Evolutionary conservation across 2,113 vertebrate genomes (phyloP).

Genomic region (Taxidea taxus): DNA sequence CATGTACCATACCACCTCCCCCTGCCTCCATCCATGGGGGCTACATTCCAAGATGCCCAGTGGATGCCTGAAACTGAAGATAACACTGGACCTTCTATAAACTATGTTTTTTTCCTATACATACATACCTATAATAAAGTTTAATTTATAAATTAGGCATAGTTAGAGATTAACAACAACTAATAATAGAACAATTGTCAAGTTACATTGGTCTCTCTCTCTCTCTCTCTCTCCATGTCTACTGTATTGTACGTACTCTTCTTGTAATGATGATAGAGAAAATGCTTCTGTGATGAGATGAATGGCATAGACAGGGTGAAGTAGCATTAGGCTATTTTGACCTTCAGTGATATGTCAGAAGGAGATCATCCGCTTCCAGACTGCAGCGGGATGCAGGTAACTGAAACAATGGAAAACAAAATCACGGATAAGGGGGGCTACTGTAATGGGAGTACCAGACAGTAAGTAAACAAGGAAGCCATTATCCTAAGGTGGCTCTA

Average conservation of each 20-base stretch:
- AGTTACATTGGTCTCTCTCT: neutral
- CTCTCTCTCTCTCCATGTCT: neutral
- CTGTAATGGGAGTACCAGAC: neutral
- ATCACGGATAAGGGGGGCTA: neutral
- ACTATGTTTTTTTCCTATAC: neutral
- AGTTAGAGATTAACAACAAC: neutral
- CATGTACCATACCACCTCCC: neutral
- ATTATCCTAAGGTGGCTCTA: neutral
- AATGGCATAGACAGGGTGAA: fast-evolving
- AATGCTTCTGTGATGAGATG: neutral
- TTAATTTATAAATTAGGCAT: neutral
- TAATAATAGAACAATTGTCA: neutral
- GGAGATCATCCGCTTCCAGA: neutral
- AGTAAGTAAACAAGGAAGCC: neutral
- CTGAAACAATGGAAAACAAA: neutral
- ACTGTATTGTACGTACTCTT: neutral
- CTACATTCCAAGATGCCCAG: neutral
- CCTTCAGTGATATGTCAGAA: neutral
- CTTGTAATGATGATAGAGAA: neutral
- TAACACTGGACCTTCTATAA: neutral
- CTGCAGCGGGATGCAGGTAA: neutral
- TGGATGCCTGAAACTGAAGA: neutral
- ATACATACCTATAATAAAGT: neutral
- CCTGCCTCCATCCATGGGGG: neutral
- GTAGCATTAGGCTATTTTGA: neutral